These are phyloP conservation scores for Chaetops frenatus DNA, from an alignment of 2,113 vertebrate species.

Conservation along the genomic window DNA sequence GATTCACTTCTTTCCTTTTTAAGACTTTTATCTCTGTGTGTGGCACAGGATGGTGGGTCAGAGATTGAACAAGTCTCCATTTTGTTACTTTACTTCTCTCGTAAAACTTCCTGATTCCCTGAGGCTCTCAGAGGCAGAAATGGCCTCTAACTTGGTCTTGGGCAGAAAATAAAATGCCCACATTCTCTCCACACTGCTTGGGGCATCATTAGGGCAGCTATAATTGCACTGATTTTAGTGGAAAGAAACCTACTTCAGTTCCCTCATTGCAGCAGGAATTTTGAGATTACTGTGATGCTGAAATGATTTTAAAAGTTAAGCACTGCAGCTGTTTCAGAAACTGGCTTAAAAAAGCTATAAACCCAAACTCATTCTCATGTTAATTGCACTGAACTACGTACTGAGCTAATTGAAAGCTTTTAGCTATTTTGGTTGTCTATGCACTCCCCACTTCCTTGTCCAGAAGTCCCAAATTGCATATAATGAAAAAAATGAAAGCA, in stretches of 20 bases:
- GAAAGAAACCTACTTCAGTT: background rate
- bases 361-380: background rate
- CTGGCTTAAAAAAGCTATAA: background rate
- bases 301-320: background rate
- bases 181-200: background rate
- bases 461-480: slow-evolving; percentile 21
- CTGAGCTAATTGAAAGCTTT: slow-evolving; percentile 39
- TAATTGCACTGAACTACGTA: background rate
- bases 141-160: background rate
- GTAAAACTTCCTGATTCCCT: background rate
- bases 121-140: background rate
- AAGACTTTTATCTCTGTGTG: background rate
- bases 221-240: background rate
- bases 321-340: background rate
- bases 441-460: background rate
- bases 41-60: background rate
- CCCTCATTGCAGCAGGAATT: background rate
- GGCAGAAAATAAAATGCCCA: background rate
- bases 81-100: background rate
- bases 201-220: background rate
- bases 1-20: background rate
- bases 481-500: slow-evolving; percentile 48
- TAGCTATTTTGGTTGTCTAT: background rate
- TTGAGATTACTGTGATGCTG: background rate
- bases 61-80: background rate